Base-by-base conservation (phyloP, 2,797 vertebrate species). In the Enteromius trimaculatus region DNA sequence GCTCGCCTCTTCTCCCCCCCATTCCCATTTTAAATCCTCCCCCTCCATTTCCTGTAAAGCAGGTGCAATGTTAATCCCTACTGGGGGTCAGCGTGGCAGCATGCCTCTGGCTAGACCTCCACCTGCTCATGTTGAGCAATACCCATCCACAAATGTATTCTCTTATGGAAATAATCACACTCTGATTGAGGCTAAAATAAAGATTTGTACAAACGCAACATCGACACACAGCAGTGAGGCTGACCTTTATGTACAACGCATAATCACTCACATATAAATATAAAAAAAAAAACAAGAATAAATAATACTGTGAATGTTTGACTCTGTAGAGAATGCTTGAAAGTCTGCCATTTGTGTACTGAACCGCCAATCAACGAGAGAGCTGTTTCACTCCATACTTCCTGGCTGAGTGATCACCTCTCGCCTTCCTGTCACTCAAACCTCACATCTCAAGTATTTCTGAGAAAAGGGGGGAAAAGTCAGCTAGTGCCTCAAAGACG, bases 1-100 rank as follows among this genome's bases (percentile, higher is more conserved):
- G 88, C 86, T 80, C 34, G 79, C 83, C 76, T 60, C 76, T 37
- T 44, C 77, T 74, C 64, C 62, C 80, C 42, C 74, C 66, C 53
- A 39, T 75, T 85, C 76, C 77, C 34, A 82, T 64, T 86, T 86
- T 81, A 88, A 83, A 88, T 86, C 81, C 87, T 78, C 72, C 88
- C 83, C 69, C 75, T 83, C 87, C 84, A 82, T 79, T 86, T 85
- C 81, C 85, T 79, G 84, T 84, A 77, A 85, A 89, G 88, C 89
- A 90, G 85, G 83, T 89, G 86, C 88, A 84, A 86, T 70, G 75
- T 53, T 90, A 88, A 88, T 89, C 87, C 84, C 81, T 82, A 84
- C 81, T 82, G 84, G 14, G 79, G 88, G 86, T 87, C 86, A 88
- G 66, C 62, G 29, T 88, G 84, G 86, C 85, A 86, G 82, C 65